Evolutionary conservation across 1,140 invertebrate genomes (phyloP).

Genomic region (Drosophila tani): DNA sequence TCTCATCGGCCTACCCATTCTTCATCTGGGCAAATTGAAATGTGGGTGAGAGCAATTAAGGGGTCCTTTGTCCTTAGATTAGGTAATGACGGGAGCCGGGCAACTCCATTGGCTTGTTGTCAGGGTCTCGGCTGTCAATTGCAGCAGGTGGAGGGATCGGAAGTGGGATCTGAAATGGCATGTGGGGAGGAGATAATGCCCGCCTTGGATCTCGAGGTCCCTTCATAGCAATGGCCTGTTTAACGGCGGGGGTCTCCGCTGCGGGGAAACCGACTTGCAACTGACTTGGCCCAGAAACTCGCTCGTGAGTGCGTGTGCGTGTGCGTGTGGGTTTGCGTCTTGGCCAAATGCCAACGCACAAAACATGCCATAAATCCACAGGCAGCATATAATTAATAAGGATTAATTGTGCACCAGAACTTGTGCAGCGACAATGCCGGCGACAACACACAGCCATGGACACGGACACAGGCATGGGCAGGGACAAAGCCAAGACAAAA

Average conservation of each 20-base stretch:
- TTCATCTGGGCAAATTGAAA: slow-evolving; percentile 32
- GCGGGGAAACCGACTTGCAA: slow-evolving; percentile 46
- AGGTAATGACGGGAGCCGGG: slow-evolving; percentile 19
- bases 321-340: slow-evolving; percentile 34
- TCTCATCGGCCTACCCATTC: slow-evolving; percentile 8
- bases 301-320: slow-evolving; percentile 19
- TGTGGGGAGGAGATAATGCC: slow-evolving; percentile 1
- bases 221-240: slow-evolving; percentile 49
- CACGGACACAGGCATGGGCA: slow-evolving; percentile 9
- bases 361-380: slow-evolving; percentile 78
- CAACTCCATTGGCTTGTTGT: slow-evolving; percentile 45
- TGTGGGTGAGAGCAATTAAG: slow-evolving; percentile 53
- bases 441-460: slow-evolving; percentile 30
- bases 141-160: slow-evolving; percentile 28
- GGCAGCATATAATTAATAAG: slow-evolving; percentile 80
- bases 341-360: slow-evolving; percentile 76
- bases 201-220: background rate
- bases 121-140: slow-evolving; percentile 65
- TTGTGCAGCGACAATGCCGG: slow-evolving; percentile 58
- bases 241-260: slow-evolving; percentile 18
- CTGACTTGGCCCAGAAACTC: slow-evolving; percentile 59
- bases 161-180: background rate
- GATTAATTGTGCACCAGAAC: slow-evolving; percentile 79
- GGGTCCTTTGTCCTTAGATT: slow-evolving; percentile 49
- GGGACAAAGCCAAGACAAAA: slow-evolving; percentile 28